A percentile compares a stretch with the other conserved stretches of the same genome.
Evolutionary conservation across 1,140 invertebrate genomes (phyloP).

Genomic region (Harpegnathos saltator): DNA sequence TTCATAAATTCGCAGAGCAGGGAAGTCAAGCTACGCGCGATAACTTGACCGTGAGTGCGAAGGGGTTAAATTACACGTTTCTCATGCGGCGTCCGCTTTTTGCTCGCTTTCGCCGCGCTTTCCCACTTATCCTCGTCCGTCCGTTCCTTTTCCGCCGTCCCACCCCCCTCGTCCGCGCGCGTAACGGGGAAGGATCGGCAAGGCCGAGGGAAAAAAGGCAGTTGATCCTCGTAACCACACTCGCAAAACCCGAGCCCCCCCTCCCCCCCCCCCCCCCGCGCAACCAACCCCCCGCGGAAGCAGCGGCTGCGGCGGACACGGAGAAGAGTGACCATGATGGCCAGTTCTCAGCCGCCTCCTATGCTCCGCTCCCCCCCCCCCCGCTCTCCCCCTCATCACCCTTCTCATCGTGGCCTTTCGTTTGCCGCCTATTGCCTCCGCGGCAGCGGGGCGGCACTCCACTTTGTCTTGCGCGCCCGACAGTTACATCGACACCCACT

Average conservation of each 20-base stretch:
- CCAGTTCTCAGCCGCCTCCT: conserved; percentile 5
- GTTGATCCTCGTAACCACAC: conserved; percentile 57
- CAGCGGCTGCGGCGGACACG: too few relatives aligned
- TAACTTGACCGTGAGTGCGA: conserved; percentile 56
- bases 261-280: too few relatives aligned
- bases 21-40: conserved; percentile 33
- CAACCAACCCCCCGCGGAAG: conserved; percentile 55
- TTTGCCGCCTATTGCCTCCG: conserved; percentile 12
- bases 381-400: too few relatives aligned
- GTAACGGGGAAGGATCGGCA: conserved; percentile 42
- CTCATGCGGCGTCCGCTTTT: conserved; percentile 45
- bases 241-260: conserved; percentile 38
- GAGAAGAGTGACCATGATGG: conserved; percentile 21
- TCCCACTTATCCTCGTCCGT: conserved; percentile 2
- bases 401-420: not conserved
- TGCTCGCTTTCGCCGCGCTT: conserved; percentile 9
- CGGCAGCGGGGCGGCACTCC: not conserved
- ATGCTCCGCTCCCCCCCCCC: not conserved
- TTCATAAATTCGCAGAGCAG: conserved; percentile 54
- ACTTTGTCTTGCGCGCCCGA: conserved; percentile 65
- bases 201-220: conserved; percentile 12
- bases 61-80: conserved; percentile 59
- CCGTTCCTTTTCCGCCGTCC: conserved; percentile 19
- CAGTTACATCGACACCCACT: conserved; percentile 56
- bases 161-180: conserved; percentile 2